Conservation (phyloP, 30 jellyfish, hydroid and myxozoan species). For the Pseudorhiza aurosa region DNA sequence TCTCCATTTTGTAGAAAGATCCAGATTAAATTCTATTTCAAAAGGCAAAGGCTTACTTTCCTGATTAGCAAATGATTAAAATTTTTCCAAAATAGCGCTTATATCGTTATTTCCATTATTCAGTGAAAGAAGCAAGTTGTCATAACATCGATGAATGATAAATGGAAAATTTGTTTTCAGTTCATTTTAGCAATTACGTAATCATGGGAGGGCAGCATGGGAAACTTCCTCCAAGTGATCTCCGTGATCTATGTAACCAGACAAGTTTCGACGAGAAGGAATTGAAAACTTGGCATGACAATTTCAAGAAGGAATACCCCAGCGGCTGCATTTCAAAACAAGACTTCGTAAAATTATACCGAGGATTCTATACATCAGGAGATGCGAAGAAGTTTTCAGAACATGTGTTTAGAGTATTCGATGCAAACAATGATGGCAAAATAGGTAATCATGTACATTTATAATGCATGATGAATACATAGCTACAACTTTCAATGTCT, state of each 20-base stretch:
- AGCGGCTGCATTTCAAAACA: constrained; percentile 72
- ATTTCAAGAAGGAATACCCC: constrained; percentile 78
- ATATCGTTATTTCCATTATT: no score
- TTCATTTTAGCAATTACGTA: no score
- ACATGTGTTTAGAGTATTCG: constrained; percentile 87
- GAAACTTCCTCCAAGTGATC: constrained; percentile 76
- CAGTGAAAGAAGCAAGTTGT: no score
- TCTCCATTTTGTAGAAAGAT: no score
- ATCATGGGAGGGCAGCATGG: constrained; percentile 79
- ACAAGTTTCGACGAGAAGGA: constrained; percentile 74
- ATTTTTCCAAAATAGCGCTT: no score
- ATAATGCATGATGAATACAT: background rate
- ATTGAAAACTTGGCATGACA: constrained; percentile 76
- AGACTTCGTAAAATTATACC: constrained; percentile 64
- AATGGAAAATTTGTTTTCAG: no score
- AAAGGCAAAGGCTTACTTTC: no score
- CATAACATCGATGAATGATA: no score
- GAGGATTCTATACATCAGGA: constrained; percentile 73
- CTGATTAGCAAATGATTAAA: no score
- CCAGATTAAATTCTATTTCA: no score
- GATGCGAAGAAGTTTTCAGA: constrained; percentile 81
- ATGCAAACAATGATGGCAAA: constrained; percentile 77
- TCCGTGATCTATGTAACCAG: constrained; percentile 56
- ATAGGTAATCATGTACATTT: constrained; percentile 58
- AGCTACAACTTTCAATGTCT: background rate